Base-by-base conservation (phyloP, 2,113 vertebrate species). In the Oceanites oceanicus region DNA sequence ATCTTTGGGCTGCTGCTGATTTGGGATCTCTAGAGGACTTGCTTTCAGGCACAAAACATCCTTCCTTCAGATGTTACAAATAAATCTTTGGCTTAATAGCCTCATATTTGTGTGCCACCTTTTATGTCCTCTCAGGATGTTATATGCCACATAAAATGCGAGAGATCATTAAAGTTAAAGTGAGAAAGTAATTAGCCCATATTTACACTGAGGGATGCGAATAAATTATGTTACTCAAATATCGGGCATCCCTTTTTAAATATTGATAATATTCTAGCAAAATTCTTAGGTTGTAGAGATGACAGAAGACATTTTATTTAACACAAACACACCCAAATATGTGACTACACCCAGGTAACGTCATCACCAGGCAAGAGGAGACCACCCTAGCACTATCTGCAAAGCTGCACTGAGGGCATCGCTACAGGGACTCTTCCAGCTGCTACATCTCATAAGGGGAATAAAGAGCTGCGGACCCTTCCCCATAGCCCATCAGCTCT, bases 21-120 rank as follows among this genome's bases (percentile, higher is more conserved):
- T 38, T 3, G 4, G 36, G 13, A 70, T 80, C 17, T 74, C 71
- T 62, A 38, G 38, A 34, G 47, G 38, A 72, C 62, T 61, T 50
- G 62, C 27, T 85, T 73, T 55, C 30, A 76, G 59, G 52, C 59
- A 71, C 32, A 36, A 74, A 78, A 44, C 17, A 11, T 34, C 16
- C 42, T 67, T 79, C 42, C 20, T 77, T 86, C 68, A 67, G 47
- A 90, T 36, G 42, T 22, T 56, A 38, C 72, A 88, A 84, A 90
- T 86, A 93, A 93, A 94, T 93, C 75, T 59, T 86, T 86, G n/a
- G 38, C 72, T 88, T 88, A 96, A 86, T 55, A 66, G 55, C 78
- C 23, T 88, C 34, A 30, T 52, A 92, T 73, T 90, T 83, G 16
- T 67, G 15, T 88, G 88, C 55, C 47, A 74, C 83, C 36, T 88